Conservation (phyloP, 2,888 invertebrate species). For the Lysandra bellargus region DNA sequence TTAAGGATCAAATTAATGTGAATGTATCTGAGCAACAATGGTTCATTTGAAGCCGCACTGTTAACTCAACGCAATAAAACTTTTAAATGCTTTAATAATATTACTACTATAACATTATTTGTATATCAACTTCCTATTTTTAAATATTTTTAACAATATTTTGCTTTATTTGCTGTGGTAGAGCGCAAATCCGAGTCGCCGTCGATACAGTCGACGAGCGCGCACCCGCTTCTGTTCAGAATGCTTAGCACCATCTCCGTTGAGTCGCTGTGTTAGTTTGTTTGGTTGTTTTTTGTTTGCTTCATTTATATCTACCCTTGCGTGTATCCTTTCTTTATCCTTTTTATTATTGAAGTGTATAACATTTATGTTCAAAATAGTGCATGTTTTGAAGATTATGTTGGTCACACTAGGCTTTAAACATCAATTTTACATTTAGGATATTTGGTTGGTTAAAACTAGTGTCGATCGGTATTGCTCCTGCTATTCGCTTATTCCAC, state of each 20-base stretch:
- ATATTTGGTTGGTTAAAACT: no score
- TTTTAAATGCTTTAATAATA: no score
- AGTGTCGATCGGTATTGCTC: no score
- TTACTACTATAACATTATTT: no score
- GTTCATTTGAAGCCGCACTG: no score
- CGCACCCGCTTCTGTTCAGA: conserved; percentile 61
- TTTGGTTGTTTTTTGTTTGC: background rate
- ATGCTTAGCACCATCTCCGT: conserved; percentile 73
- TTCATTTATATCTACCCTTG: background rate
- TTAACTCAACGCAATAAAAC: no score
- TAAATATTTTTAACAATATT: background rate
- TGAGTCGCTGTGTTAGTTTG: conserved; percentile 64
- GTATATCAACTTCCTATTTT: background rate
- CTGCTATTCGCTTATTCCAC: no score
- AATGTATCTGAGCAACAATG: no score
- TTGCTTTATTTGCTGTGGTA: conserved; percentile 40
- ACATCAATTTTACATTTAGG: no score
- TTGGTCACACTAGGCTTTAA: no score
- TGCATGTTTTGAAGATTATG: no score
- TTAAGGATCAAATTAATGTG: no score
- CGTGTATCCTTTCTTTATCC: background rate
- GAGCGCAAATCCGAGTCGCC: conserved; percentile 58
- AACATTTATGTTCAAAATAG: background rate
- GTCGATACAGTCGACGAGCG: conserved; percentile 50
- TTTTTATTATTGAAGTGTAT: background rate